A percentile compares a stretch with the other conserved stretches of the same genome.
Evolutionary conservation across 2,113 vertebrate species (phyloP).

Genomic region (Prionailurus bengalensis): DNA sequence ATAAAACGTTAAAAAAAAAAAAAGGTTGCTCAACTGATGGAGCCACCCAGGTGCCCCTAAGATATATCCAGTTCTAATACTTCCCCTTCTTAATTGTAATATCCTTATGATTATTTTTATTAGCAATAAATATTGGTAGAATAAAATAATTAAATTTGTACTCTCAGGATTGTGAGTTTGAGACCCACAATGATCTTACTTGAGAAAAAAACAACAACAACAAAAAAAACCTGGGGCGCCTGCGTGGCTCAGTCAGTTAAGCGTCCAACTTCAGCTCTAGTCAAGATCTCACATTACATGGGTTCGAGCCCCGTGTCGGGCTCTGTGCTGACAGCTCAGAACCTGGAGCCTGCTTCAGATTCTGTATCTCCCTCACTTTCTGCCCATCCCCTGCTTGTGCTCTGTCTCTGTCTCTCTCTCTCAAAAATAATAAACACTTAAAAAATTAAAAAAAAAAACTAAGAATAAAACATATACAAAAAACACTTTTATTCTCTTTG

Average conservation of each 20-base stretch:
- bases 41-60: neutral
- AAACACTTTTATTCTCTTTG: neutral
- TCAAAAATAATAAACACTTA: too few species aligned
- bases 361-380: too few species aligned
- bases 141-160: conserved; percentile 30
- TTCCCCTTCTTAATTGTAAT: conserved; percentile 20
- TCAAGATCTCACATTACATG: too few species aligned
- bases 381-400: too few species aligned
- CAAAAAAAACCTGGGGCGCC: neutral
- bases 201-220: neutral
- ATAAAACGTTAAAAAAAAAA: too few species aligned
- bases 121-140: conserved; percentile 2
- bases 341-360: too few species aligned
- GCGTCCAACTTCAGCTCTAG: too few species aligned
- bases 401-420: too few species aligned
- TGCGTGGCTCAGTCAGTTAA: too few species aligned
- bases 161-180: neutral
- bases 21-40: too few species aligned
- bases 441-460: neutral
- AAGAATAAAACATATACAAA: neutral
- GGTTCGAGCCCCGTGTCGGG: too few species aligned
- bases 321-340: too few species aligned
- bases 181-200: neutral
- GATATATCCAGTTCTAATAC: conserved; percentile 21
- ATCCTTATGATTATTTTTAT: neutral